Evolutionary conservation across 2,888 invertebrate genomes (phyloP), one percentile per base, ranked within the genome.

Genomic region (Hoplodrina ambigua): DNA sequence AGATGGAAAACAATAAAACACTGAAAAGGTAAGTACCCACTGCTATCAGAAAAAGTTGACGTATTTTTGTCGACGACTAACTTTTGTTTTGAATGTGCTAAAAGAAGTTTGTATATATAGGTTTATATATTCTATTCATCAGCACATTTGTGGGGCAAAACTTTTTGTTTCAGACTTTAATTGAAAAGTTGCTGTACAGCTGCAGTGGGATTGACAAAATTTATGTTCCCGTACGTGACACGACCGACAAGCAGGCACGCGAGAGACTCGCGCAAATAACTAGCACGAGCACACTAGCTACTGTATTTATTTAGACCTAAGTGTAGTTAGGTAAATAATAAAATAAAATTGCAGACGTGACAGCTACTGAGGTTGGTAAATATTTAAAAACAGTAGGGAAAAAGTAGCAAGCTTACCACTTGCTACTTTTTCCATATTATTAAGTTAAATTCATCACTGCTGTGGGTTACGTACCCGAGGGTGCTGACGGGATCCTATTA

Each of bases 181-280:
- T 88, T 70, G 87, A 88, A 80, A 89, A 88, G 79, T 75, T 88
- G 62, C 65, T 85, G 41, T 83, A 78, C 62, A 77, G 81, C 56
- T 87, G 87, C 75, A 78, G 68, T 30, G 77, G 79, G 52, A 76
- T 87, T 60, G 82, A 83, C 72, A 85, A 81, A 72, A 85, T 88
- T 72, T 88, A 88, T 77, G 74, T 87, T 20, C 75, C 79, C 17
- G 82, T 86, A 70, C 87, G 85, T 72, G 78, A 82, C 58, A 82
- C 76, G 73, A 65, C 78, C 60, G 72, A 72, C 25, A 76, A 82
- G 67, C 71, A 71, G 63, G 77, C 80, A 52, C 61, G 82, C 58
- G 81, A 81, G 66, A 81, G 84, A 69, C 41, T 78, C 30, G 68
- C 64, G 10, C 56, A 78, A 64, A 73, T 83, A 58, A 75, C 84